These are phyloP conservation scores for Anoura caudifer DNA, from an alignment of 2,113 vertebrate species.

Conservation along the genomic window DNA sequence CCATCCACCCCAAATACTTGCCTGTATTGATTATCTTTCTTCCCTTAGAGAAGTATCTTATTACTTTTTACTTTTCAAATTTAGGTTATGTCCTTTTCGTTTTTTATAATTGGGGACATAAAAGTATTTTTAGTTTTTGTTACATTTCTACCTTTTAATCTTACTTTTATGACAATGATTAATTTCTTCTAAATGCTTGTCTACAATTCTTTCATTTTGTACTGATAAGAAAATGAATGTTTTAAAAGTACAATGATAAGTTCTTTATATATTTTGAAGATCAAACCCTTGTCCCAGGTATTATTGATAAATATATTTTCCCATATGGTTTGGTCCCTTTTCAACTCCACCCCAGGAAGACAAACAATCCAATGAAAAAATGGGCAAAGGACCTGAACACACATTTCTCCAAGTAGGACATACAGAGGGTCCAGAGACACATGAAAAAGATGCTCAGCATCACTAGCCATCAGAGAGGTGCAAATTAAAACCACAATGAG, in stretches of 20 bases:
- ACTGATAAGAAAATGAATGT: background rate
- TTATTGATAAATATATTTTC: too few species aligned
- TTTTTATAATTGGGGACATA: background rate
- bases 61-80: background rate
- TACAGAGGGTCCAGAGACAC: too few species aligned
- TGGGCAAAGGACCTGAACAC: too few species aligned
- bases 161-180: background rate
- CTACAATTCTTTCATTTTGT: background rate
- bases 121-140: background rate
- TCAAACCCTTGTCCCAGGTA: too few species aligned
- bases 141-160: background rate
- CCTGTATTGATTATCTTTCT: background rate
- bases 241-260: background rate
- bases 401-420: too few species aligned
- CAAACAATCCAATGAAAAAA: too few species aligned
- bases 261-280: too few species aligned
- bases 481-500: too few species aligned
- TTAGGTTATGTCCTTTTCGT: background rate
- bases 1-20: background rate
- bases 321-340: too few species aligned
- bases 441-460: too few species aligned
- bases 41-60: background rate
- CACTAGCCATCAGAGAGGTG: too few species aligned
- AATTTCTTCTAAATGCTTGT: background rate
- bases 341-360: too few species aligned